Evolutionary conservation across 2,113 vertebrate genomes (phyloP).

Genomic region (Tapirus terrestris): DNA sequence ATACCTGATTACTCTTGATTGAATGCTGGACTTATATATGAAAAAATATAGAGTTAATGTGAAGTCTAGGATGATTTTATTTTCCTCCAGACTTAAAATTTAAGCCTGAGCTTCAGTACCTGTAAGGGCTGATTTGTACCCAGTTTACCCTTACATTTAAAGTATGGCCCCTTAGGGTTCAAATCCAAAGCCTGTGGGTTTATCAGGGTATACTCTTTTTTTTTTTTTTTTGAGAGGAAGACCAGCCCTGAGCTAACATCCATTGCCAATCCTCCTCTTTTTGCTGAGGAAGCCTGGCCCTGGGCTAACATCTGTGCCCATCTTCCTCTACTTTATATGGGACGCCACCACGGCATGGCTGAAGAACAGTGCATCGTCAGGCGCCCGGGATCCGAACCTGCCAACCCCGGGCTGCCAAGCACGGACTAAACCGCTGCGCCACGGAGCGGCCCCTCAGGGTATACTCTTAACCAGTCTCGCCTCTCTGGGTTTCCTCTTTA

Average conservation of each 20-base stretch:
- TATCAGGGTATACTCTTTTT: not conserved
- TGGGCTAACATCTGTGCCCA: too few relatives aligned
- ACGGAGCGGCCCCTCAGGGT: too few relatives aligned
- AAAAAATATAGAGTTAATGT: not conserved
- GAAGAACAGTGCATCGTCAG: too few relatives aligned
- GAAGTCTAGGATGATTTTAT: not conserved
- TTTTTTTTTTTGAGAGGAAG: too few relatives aligned
- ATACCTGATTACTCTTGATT: not conserved
- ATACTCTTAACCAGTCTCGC: not conserved
- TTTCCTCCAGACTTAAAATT: conserved; percentile 22
- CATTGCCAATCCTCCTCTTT: too few relatives aligned
- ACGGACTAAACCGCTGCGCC: too few relatives aligned
- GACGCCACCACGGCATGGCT: too few relatives aligned
- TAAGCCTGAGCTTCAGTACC: not conserved
- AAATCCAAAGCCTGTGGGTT: not conserved
- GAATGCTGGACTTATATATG: not conserved
- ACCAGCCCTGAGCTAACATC: too few relatives aligned
- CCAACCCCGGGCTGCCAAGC: too few relatives aligned
- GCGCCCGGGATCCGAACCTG: too few relatives aligned
- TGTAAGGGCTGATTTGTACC: not conserved
- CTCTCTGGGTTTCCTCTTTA: not conserved
- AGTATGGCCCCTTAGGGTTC: not conserved
- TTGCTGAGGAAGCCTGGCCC: too few relatives aligned
- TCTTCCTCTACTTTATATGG: too few relatives aligned
- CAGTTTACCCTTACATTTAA: not conserved